Conservation (phyloP, 2,797 vertebrate genomes). For the Poecile montanus region DNA sequence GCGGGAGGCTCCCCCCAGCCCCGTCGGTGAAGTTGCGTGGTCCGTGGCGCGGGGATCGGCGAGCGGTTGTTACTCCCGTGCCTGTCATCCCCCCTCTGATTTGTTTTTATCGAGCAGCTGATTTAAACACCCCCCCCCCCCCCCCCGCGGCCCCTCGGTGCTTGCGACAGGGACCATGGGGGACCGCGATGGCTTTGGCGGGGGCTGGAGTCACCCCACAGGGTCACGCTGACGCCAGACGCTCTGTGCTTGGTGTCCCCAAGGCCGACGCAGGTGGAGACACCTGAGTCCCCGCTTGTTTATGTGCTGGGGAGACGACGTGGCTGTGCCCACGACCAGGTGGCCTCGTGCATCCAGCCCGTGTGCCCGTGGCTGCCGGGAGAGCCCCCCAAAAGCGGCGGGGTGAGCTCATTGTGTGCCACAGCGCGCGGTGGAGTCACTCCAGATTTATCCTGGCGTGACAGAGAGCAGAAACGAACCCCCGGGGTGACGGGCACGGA, state of each 20-base stretch:
- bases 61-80: constrained; percentile 15
- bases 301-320: neutral
- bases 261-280: neutral
- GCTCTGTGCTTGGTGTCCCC: neutral
- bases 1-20: neutral
- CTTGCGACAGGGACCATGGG: neutral
- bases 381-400: neutral
- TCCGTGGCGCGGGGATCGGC: neutral
- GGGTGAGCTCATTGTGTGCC: constrained; percentile 52
- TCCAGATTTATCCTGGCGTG: constrained; percentile 38
- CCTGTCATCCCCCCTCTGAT: constrained; percentile 31
- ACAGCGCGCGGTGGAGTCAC: neutral
- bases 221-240: neutral
- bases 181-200: neutral
- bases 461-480: constrained; percentile 33
- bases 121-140: neutral
- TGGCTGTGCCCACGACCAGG: neutral
- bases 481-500: neutral
- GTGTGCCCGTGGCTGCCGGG: neutral
- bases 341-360: neutral
- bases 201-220: neutral
- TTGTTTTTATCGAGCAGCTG: constrained; percentile 61
- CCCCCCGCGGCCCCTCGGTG: neutral
- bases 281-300: constrained; percentile 2
- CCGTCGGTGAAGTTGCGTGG: constrained; percentile 15